These are phyloP conservation scores for Mustela lutreola DNA, from an alignment of 2,113 vertebrate genomes.

Conservation along the genomic window DNA sequence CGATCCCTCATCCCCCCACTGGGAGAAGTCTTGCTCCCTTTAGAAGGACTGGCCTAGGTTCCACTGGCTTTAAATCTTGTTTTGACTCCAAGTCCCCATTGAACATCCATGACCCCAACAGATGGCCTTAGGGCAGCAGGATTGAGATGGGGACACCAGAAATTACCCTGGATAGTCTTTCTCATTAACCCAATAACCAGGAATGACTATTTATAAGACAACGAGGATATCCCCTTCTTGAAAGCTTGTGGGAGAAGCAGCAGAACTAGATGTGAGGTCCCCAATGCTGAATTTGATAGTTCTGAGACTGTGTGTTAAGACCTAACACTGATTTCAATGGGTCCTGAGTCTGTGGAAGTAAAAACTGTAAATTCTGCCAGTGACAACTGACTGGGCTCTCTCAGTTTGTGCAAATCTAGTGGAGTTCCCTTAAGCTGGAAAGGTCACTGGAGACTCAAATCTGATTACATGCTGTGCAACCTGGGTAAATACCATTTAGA, in stretches of 20 bases:
- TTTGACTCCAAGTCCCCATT: neutral
- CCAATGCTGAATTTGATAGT: neutral
- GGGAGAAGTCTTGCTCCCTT: neutral
- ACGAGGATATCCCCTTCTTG: neutral
- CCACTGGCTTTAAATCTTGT: neutral
- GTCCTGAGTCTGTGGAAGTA: neutral
- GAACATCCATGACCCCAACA: neutral
- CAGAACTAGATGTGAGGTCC: neutral
- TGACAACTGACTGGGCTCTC: neutral
- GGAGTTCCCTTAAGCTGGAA: neutral
- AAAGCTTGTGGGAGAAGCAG: neutral
- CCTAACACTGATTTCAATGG: neutral
- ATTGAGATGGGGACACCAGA: neutral
- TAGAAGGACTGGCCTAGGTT: neutral
- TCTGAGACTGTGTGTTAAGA: neutral
- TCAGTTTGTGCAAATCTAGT: neutral
- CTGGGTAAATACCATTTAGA: constrained; percentile 45
- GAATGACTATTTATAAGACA: constrained; percentile 22
- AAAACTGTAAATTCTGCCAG: neutral
- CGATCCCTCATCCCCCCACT: neutral
- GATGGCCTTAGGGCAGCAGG: neutral
- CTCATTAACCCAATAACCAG: neutral
- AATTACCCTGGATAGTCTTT: neutral
- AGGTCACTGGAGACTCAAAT: neutral
- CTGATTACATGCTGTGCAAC: neutral